Evolutionary conservation across 2,888 invertebrate genomes (phyloP), one percentile per base, ranked within the genome.

Genomic region (Phytoseiulus persimilis): DNA sequence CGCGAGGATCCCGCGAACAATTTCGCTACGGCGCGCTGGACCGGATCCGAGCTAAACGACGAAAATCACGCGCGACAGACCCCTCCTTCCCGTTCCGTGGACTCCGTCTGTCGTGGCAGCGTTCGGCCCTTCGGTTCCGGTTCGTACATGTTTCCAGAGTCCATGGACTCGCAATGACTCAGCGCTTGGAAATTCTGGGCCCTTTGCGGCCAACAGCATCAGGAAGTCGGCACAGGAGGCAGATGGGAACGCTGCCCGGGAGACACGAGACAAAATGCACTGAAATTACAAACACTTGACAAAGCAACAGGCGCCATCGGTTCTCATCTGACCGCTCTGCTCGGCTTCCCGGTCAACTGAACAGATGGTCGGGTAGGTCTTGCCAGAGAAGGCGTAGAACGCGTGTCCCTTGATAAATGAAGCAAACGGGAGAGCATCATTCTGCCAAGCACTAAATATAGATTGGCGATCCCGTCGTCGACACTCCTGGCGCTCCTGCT

Each of bases 371-470:
- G 18, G 28, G 65, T 65, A 23, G 65, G 23, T 65, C 65, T 65
- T 65, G 65, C 65, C 65, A 65, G 65, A 65, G 65, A 14, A 65
- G 65, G 65, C 65, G 65, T 14, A 65, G 65, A 65, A 28, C 65
- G 65, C 65, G 65, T 65, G 65, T 65, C 65, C 65, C 65, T 65
- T 65, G 65, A 65, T 65, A 65, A 65, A 65, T 65, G 65, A 65
- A 65, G 65, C 23, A 65, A 65, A 65, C 28, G 65, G 65, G 65
- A 65, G 65, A 65, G 18, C 65, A 65, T 65, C 65, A 65, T 65
- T 65, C 65, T 65, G 18, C 65, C 65, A 18, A 65, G 65, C 65
- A 65, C 65, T 65, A 65, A 65, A 65, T 65, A 65, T 65, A 65
- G 65, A 65, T 65, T 28, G 65, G 65, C 28, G 65, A 65, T 65